Evolutionary conservation across 92 coral and sea anemone genomes (phyloP), one percentile per base, ranked within the genome.

Genomic region (Palythoa grandiflora): DNA sequence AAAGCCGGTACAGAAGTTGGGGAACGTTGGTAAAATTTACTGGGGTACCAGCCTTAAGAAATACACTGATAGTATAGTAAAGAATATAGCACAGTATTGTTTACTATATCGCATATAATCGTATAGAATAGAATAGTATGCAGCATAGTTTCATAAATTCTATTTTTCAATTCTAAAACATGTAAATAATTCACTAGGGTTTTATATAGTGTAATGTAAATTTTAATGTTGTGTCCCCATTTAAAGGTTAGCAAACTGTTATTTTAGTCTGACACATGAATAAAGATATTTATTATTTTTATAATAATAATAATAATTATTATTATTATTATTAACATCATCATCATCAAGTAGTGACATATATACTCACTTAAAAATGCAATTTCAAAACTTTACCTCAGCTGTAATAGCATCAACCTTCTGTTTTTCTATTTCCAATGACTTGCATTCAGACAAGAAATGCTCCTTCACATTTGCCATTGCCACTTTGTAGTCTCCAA

Each of bases 381-480:
- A 71, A 28, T 71, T 71, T 71, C 48, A 35, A 71, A 53, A 36
- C 28, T 78, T 74, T 16, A 85, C 88, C 88, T 85, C 73, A 73
- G 70, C 83, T 74, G 51, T 73, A 52, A 85, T 77, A 55, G 83
- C 71, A 53, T 85, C 83, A 66, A 85, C 50, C 83, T 54, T 85
- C 40, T 52, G 73, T 40, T 85, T 74, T 74, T 85, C 89, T 66
- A 52, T 73, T 85, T 85, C 73, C 81, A 85, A 84, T 40, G 87
- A 84, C 70, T 54, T 78, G 68, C 70, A 79, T 61, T 79, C 84
- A 35, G 71, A 79, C 84, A 79, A 53, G 71, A 36, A 79, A 53
- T 53, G 68, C 20, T 16, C 68, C 57, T 79, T 61, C 84, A 79
- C 48, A 15, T 79, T 53, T 71, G 39, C 66, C 87, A 84, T 54